phyloP scores from a whole-genome alignment of 1,140 invertebrate species.

The Drosophila punjabiensis region DNA sequence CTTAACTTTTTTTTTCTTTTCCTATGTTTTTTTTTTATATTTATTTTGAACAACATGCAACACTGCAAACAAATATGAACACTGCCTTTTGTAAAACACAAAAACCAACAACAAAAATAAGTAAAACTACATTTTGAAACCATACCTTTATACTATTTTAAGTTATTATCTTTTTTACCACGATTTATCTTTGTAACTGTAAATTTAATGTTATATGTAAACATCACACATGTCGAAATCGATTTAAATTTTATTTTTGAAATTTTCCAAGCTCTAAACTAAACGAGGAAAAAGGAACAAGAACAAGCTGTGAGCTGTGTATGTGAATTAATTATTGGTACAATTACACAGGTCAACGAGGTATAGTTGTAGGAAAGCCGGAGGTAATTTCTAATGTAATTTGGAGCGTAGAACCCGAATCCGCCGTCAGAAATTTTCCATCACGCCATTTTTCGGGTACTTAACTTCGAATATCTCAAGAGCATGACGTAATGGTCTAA shows the following conservation, averaged over 20 bases:
- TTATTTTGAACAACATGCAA: constrained; percentile 44
- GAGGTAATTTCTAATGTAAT: no score
- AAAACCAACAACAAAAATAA: constrained; percentile 42
- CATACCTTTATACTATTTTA: constrained; percentile 22
- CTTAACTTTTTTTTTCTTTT: constrained; percentile 13
- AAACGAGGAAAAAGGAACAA: constrained; percentile 41
- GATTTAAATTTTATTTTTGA: constrained; percentile 20
- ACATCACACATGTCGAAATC: constrained; percentile 56
- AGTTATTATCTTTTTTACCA: constrained; percentile 37
- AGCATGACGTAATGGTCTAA: no score
- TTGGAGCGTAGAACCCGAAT: no score
- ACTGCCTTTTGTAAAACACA: constrained; percentile 78
- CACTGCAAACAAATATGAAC: constrained; percentile 65
- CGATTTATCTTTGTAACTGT: constrained; percentile 15
- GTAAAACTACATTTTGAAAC: constrained; percentile 20
- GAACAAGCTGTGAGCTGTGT: constrained; percentile 75
- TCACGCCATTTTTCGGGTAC: no score
- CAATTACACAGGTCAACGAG: constrained; percentile 8
- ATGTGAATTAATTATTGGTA: constrained; percentile 70
- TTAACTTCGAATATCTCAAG: no score
- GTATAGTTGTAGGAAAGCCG: no score
- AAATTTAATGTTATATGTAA: constrained; percentile 27
- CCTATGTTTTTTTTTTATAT: constrained; percentile 22
- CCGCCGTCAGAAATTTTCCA: no score
- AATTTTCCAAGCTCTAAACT: constrained; percentile 27